Conservation (phyloP, 2,797 vertebrate genomes). For the Spinus olivaceus region DNA sequence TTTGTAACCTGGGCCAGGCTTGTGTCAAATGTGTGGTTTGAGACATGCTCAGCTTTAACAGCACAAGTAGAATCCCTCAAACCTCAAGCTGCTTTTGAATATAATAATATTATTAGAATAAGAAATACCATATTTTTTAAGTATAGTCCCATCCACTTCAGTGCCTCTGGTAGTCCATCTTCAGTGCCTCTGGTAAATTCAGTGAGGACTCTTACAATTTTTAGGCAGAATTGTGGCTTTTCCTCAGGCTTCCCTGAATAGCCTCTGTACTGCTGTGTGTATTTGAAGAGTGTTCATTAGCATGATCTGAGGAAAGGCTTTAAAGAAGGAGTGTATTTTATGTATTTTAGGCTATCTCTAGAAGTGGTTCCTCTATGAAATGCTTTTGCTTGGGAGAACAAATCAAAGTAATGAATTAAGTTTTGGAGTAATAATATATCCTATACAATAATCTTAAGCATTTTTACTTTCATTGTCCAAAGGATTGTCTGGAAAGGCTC, state of each 20-base stretch:
- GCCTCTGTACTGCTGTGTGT: background rate
- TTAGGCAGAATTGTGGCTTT: background rate
- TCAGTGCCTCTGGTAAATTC: background rate
- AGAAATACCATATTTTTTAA: background rate
- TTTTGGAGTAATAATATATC: background rate
- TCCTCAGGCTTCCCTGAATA: background rate
- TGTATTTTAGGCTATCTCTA: fast-evolving
- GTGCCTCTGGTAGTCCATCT: background rate
- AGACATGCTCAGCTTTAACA: background rate
- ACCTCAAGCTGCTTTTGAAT: background rate
- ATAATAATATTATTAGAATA: background rate
- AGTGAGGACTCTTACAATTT: background rate
- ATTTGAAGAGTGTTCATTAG: background rate
- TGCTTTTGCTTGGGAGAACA: background rate
- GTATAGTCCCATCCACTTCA: background rate
- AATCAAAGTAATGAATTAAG: background rate
- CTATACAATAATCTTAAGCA: background rate
- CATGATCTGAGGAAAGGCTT: background rate
- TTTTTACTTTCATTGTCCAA: background rate
- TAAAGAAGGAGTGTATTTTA: background rate
- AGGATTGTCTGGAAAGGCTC: background rate
- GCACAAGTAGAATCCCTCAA: background rate
- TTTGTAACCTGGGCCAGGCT: background rate
- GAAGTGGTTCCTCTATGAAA: background rate
- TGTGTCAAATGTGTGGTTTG: background rate